A percentile compares a stretch with the other conserved stretches of the same genome.
phyloP scores from a whole-genome alignment of 2,113 vertebrate genomes.

The Cavia aperea region DNA sequence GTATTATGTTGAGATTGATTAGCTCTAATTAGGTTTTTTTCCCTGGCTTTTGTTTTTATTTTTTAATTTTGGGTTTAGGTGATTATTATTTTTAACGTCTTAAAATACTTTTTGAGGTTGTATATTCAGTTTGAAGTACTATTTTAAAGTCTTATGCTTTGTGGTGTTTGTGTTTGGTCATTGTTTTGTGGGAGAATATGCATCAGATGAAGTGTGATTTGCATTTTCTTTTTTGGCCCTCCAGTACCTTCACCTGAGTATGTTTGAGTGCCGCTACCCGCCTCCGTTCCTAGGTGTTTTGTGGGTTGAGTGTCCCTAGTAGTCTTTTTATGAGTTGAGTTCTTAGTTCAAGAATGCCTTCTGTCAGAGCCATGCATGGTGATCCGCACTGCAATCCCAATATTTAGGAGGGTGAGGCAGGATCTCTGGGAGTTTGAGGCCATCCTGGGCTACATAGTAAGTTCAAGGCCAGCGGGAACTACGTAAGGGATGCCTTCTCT shows the following conservation, averaged over 20 bases:
- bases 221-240: conserved; percentile 9
- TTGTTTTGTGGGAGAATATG: neutral
- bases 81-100: neutral
- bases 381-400: neutral
- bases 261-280: neutral
- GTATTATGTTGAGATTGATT: neutral
- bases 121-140: neutral
- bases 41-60: neutral
- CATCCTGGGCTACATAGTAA: neutral
- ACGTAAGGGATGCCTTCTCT: neutral
- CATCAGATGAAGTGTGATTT: neutral
- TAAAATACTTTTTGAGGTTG: neutral
- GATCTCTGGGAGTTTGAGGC: neutral
- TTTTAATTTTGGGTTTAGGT: neutral
- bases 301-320: neutral
- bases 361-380: neutral
- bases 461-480: neutral
- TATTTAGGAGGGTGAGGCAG: neutral
- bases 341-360: neutral
- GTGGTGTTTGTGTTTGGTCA: neutral
- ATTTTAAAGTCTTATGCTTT: neutral
- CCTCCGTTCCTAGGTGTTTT: neutral
- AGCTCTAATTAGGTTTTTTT: neutral
- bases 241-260: neutral
- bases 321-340: neutral